Evolutionary conservation across 2,888 invertebrate genomes (phyloP).

Genomic region (Epinotia bilunana): DNA sequence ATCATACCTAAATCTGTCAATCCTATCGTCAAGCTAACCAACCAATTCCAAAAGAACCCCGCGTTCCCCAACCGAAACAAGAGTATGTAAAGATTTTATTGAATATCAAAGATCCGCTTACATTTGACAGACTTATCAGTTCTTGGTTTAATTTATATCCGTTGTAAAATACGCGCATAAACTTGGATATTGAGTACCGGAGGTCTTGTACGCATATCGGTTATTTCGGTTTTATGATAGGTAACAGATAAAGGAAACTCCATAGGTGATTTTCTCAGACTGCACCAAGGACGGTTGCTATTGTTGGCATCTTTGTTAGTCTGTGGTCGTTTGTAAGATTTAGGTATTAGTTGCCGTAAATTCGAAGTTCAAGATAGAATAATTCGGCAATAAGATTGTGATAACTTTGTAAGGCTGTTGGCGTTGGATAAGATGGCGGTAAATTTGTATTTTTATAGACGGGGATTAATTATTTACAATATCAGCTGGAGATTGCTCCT

Average conservation of each 20-base stretch:
- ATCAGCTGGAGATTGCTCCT: too few relatives aligned
- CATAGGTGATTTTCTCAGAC: background rate
- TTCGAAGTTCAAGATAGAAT: conserved; percentile 47
- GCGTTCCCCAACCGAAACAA: conserved; percentile 17
- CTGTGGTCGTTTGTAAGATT: conserved; percentile 32
- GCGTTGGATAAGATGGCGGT: background rate
- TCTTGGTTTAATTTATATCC: conserved; percentile 56
- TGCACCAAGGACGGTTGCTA: background rate
- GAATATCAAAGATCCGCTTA: conserved; percentile 44
- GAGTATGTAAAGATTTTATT: conserved; percentile 41
- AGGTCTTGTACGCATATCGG: conserved; percentile 48
- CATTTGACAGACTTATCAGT: conserved; percentile 50
- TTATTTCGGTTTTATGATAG: conserved; percentile 48
- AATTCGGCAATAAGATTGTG: conserved; percentile 50
- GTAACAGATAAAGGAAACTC: conserved; percentile 20
- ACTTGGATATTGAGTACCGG: conserved; percentile 54
- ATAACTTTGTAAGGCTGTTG: conserved; percentile 39
- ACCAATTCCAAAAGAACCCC: conserved; percentile 12
- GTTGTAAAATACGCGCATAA: conserved; percentile 58
- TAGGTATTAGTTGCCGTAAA: conserved; percentile 40
- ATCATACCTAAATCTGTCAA: conserved; percentile 39
- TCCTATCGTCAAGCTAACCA: conserved; percentile 17
- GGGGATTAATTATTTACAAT: too few relatives aligned
- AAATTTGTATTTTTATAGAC: background rate
- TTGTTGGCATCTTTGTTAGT: background rate